These are phyloP conservation scores for Cacatua alba DNA, from an alignment of 2,113 vertebrate species.

Conservation along the genomic window DNA sequence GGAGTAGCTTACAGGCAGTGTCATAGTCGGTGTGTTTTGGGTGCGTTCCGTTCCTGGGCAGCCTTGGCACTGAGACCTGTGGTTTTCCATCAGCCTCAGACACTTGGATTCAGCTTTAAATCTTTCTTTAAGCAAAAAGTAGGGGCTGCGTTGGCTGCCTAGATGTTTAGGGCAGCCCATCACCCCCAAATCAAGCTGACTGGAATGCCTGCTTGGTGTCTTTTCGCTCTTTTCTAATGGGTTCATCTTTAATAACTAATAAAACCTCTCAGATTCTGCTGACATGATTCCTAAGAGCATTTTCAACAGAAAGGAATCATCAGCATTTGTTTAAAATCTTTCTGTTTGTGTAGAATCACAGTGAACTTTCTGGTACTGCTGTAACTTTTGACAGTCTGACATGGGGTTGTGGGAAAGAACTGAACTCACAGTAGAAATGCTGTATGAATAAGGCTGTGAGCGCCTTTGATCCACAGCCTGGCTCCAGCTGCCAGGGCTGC, in stretches of 20 bases:
- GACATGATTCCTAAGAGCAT: neutral
- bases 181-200: neutral
- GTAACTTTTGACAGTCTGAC: neutral
- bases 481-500: neutral
- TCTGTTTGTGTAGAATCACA: accelerated
- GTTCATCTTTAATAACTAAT: neutral
- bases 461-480: neutral
- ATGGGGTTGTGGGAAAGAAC: neutral
- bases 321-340: neutral
- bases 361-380: neutral
- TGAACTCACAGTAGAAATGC: neutral
- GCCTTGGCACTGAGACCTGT: neutral
- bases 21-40: neutral
- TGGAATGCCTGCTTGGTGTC: neutral
- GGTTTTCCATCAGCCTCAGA: neutral
- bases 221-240: neutral
- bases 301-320: neutral
- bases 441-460: neutral
- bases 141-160: neutral
- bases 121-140: neutral
- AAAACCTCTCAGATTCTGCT: neutral
- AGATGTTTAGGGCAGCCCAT: neutral
- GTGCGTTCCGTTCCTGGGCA: neutral
- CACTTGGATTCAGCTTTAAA: neutral
- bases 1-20: neutral